A percentile compares a stretch with the other conserved stretches of the same genome.
These are phyloP conservation scores for Bufotes viridis DNA, from an alignment of 2,797 vertebrate genomes.

Conservation along the genomic window DNA sequence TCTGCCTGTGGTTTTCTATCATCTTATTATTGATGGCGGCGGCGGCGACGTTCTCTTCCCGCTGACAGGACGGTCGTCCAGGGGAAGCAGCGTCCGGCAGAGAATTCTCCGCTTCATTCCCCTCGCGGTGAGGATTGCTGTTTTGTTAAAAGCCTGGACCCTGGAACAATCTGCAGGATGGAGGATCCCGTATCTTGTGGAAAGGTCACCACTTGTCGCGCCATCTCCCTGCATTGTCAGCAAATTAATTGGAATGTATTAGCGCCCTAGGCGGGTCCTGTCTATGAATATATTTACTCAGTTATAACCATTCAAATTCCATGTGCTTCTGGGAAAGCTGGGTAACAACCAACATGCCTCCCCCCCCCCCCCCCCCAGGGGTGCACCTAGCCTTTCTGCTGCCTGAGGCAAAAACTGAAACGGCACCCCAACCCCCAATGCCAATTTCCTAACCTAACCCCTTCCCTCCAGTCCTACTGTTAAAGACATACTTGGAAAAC, in stretches of 20 bases:
- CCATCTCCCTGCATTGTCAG: not conserved
- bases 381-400: no score
- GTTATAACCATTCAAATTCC: no score
- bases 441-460: no score
- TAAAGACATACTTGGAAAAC: no score
- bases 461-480: no score
- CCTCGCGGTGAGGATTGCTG: not conserved
- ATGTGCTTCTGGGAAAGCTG: no score
- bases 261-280: no score
- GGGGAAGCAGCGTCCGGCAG: not conserved
- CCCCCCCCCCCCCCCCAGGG: no score
- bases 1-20: not conserved
- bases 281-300: no score
- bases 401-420: no score
- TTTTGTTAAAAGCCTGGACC: not conserved
- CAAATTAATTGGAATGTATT: not conserved
- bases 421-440: no score
- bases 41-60: not conserved
- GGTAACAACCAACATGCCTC: no score
- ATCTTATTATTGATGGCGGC: not conserved
- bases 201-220: constrained; percentile 6
- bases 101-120: not conserved
- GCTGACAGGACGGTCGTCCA: not conserved
- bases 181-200: not conserved
- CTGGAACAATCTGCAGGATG: not conserved